Base-by-base conservation (phyloP, 2,888 invertebrate genomes). In the Priocnemis perturbator region DNA sequence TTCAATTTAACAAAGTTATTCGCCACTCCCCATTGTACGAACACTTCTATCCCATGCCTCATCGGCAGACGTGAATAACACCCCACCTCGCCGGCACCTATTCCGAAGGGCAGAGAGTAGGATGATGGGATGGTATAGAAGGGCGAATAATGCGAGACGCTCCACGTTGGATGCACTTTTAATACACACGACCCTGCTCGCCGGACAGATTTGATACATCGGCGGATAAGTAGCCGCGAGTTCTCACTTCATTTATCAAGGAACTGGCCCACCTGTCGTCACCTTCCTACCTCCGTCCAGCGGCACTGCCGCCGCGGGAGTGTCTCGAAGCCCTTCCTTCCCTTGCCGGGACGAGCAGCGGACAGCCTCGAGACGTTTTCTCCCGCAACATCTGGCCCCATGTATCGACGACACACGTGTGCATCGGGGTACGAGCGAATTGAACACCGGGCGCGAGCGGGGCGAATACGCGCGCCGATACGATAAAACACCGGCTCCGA, bases 161-260 rank as follows among this genome's bases (percentile, higher is more conserved):
- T 26, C 26, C 26, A 5, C 26, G 26, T 5, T 26, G 26, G 26
- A 26, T 26, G 77, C 75, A 69, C 70, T 73, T 81, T 81, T 78
- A 78, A 78, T 75, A 63, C 67, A 63, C 47, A 59, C 70, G 72
- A 76, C 74, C 66, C 77, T 0, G 17, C 52, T 56, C 71, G 67
- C 65, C 61, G 53, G 78, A 78, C 78, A 83, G 81, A 83, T 84
- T 83, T 84, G 84, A 84, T 83, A 78, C 82, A 83, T 83, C 79
- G 83, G 69, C 73, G 78, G 82, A 82, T 84, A 83, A 83, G 84
- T 83, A 83, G 81, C 79, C 74, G 76, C 73, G 79, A 83, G 79
- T 83, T 84, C 84, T 82, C 83, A 79, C 81, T 83, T 83, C 79
- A 81, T 85, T 83, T 81, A 82, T 84, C 83, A 83, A 77, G 68